A percentile compares a stretch with the other conserved stretches of the same genome.
These are phyloP conservation scores for Eucriotettix oculatus DNA, from an alignment of 2,888 invertebrate species.

Conservation along the genomic window DNA sequence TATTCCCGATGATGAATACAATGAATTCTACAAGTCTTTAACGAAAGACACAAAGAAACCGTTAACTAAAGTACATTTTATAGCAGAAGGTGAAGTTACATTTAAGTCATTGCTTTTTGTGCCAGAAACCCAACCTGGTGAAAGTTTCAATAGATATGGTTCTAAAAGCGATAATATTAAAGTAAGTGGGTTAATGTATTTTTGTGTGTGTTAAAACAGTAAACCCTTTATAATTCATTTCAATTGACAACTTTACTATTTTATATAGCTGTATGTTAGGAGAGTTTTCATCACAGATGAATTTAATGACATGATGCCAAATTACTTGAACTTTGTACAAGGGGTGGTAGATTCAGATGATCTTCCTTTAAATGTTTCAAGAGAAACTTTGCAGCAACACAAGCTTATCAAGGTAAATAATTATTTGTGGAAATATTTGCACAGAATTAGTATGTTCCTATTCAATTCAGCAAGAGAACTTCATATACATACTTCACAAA, in stretches of 20 bases:
- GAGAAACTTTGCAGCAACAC: slow-evolving; percentile 96
- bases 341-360: slow-evolving; percentile 99
- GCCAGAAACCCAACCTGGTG: slow-evolving; percentile 77
- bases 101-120: slow-evolving; percentile 94
- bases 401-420: slow-evolving; percentile 67
- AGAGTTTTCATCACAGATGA: slow-evolving; percentile 99
- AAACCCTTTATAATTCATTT: too few species aligned
- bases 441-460: background rate
- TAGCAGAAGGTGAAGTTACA: slow-evolving; percentile 98
- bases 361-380: slow-evolving; percentile 91
- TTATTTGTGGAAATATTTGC: too few species aligned
- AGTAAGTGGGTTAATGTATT: slow-evolving; percentile 19
- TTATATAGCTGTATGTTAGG: slow-evolving; percentile 72
- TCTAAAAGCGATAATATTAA: slow-evolving; percentile 89
- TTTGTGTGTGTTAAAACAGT: too few species aligned
- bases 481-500: too few species aligned
- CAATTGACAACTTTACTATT: too few species aligned
- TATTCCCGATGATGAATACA: slow-evolving; percentile 77
- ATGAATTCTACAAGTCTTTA: slow-evolving; percentile 86
- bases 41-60: slow-evolving; percentile 80
- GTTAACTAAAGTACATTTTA: slow-evolving; percentile 79
- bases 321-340: slow-evolving; percentile 84
- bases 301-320: slow-evolving; percentile 99
- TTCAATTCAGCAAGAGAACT: background rate
- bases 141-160: slow-evolving; percentile 92